Evolutionary conservation across 2,113 vertebrate species (phyloP).

Genomic region (Tenrec ecaudatus): DNA sequence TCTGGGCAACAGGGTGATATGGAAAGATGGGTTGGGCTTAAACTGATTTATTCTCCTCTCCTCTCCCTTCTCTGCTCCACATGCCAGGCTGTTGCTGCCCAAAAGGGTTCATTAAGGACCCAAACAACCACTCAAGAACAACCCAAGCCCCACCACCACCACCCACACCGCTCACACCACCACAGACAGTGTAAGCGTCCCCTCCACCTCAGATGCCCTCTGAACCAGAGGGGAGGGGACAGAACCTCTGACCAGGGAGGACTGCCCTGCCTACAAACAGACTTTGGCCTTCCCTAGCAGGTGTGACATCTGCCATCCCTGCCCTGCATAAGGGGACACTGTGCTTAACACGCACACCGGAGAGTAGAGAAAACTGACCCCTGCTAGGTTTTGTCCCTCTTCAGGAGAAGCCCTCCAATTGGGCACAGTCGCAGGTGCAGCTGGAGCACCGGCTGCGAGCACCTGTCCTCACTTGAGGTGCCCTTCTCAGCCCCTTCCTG

Average conservation of each 20-base stretch:
- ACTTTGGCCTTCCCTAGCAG: neutral
- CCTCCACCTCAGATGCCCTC: neutral
- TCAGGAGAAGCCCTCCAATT: neutral
- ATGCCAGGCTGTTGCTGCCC: neutral
- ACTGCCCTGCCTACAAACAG: neutral
- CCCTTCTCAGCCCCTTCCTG: neutral
- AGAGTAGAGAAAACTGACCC: neutral
- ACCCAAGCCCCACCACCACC: neutral
- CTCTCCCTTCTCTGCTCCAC: neutral
- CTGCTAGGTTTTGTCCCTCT: accelerated
- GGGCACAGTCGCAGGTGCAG: neutral
- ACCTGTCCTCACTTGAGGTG: neutral
- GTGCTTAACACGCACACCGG: neutral
- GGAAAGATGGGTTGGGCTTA: neutral
- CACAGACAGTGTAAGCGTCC: neutral
- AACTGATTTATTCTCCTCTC: neutral
- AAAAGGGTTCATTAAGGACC: neutral
- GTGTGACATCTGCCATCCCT: neutral
- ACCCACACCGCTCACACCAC: too few species aligned
- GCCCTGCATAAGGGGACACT: neutral
- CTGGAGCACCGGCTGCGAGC: accelerated
- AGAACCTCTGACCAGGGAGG: neutral
- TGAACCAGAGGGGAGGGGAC: neutral
- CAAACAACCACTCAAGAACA: neutral
- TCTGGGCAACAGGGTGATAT: neutral